Evolutionary conservation across 2,888 invertebrate genomes (phyloP), one percentile per base, ranked within the genome.

Genomic region (Vesta saturnalis): DNA sequence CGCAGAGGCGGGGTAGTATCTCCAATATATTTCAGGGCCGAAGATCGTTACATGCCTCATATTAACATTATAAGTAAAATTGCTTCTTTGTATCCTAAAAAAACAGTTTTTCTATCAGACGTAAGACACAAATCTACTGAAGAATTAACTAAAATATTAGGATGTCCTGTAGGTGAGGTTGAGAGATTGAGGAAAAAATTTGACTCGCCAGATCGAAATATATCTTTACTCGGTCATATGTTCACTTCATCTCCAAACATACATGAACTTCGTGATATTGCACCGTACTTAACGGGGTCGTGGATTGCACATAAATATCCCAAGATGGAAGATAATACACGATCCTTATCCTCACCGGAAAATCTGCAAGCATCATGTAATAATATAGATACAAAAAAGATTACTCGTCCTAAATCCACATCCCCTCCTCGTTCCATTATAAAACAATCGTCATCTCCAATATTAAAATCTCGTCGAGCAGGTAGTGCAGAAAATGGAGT

Each of bases 31-130:
- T 84, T 92, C 30, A 86, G 89, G 35, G 85, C 89, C 0, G 89
- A 89, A 63, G 92, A 94, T 79, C 88, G 94, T 12, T 90, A 90
- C 72, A 94, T 95, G 94, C 94, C 95, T 0, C 94, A 93, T 78
- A 94, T 95, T 73, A 94, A 95, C 77, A 90, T 95, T n/a, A 95
- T 95, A 76, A 94, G 94, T 76, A 94, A 95, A 84, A 89, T 93
- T 63, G 94, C 94, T 0, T 87, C 90, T 0, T 77, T 84, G 47
- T 83, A 81, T 67, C 76, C 78, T 8, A 80, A 80, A 76, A 84
- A 80, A 67, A 81, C 81, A 0, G 71, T 74, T 16, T 70, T 69
- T 21, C 60, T 67, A 6, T 71, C 73, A 12, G 75, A 77, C 14
- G 73, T 74, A 4, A 70, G 74, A 21, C 67, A 71, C n/a, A 69